Evolutionary conservation across 2,888 invertebrate genomes (phyloP).

Genomic region (Eulithis prunata): DNA sequence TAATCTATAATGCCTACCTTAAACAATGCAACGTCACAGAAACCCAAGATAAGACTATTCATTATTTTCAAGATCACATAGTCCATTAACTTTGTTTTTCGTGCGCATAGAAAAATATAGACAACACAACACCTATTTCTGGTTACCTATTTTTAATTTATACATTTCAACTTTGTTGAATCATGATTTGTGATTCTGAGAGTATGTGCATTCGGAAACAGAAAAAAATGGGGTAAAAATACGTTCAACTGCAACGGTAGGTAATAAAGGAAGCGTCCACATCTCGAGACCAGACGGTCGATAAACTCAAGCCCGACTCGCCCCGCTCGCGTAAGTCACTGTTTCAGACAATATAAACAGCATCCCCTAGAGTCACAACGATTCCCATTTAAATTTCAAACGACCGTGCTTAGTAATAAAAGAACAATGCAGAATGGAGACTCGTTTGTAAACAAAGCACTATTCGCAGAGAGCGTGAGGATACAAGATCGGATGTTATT

Average conservation of each 20-base stretch:
- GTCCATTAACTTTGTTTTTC: too few species aligned
- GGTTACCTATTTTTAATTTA: too few species aligned
- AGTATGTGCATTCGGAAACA: background rate
- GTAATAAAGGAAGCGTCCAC: constrained; percentile 41
- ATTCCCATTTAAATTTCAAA: constrained; percentile 32
- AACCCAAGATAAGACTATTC: background rate
- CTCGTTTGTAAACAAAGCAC: constrained; percentile 47
- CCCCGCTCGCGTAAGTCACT: constrained; percentile 56
- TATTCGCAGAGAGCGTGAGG: constrained; percentile 55
- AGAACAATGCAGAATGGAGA: constrained; percentile 30
- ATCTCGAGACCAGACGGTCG: constrained; percentile 68
- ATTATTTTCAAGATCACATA: background rate
- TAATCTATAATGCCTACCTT: background rate
- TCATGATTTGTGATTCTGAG: too few species aligned
- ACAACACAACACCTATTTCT: too few species aligned
- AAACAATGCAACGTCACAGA: background rate
- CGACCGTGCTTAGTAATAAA: constrained; percentile 32
- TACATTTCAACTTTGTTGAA: too few species aligned
- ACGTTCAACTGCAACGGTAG: constrained; percentile 11
- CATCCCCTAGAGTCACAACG: constrained; percentile 43
- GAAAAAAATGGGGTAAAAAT: constrained; percentile 11
- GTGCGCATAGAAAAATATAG: too few species aligned
- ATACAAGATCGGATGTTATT: constrained; percentile 60
- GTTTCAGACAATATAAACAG: constrained; percentile 53
- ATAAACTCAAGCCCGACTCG: constrained; percentile 66